phyloP scores from a whole-genome alignment of 2,797 vertebrate species.

The Crocodylus rhombifer region DNA sequence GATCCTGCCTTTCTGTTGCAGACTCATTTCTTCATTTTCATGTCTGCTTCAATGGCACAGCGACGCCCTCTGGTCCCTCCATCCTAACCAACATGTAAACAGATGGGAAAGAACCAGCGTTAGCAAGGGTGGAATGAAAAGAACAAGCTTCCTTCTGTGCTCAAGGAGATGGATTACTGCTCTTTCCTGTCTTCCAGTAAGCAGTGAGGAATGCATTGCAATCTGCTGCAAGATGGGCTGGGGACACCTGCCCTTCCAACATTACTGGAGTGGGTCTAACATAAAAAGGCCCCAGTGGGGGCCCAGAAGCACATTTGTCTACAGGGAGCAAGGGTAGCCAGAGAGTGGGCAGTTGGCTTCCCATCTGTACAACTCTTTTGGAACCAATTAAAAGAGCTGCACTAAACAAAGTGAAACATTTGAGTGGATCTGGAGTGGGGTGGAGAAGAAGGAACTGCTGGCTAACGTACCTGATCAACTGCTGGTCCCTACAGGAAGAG shows the following conservation, averaged over 20 bases:
- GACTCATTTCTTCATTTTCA: conserved; percentile 99
- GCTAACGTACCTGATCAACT: conserved; percentile 85
- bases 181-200: neutral
- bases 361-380: neutral
- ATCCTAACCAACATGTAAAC: conserved; percentile 86
- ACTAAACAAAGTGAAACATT: conserved; percentile 10
- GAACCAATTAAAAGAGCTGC: neutral
- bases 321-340: conserved; percentile 6
- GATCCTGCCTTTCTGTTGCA: conserved; percentile 41
- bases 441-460: conserved; percentile 72
- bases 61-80: conserved; percentile 98
- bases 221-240: conserved; percentile 10
- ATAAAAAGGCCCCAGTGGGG: neutral
- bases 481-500: conserved; percentile 83
- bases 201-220: conserved; percentile 2
- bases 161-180: neutral
- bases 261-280: conserved; percentile 11
- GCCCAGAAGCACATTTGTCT: conserved; percentile 19
- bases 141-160: neutral
- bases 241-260: conserved; percentile 42
- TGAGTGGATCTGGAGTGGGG: conserved; percentile 36
- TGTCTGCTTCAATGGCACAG: conserved; percentile 98
- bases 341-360: neutral
- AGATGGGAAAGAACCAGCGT: conserved; percentile 46
- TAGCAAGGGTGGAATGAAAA: conserved; percentile 34